Evolutionary conservation across 2,797 vertebrate genomes (phyloP).

Genomic region (Siniperca obscura): DNA sequence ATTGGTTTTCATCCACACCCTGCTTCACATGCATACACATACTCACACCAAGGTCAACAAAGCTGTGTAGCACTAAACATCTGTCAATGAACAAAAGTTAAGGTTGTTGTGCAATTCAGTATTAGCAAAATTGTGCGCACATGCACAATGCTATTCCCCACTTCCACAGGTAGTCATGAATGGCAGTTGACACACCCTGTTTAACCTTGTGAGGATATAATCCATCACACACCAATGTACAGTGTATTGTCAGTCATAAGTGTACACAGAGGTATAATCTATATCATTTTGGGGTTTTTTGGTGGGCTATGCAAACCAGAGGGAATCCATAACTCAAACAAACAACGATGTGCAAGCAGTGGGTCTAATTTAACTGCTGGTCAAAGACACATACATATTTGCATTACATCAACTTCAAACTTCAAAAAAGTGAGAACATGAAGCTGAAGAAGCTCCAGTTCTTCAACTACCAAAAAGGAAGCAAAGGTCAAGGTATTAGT

Average conservation of each 20-base stretch:
- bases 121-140: no score
- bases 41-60: neutral
- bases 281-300: neutral
- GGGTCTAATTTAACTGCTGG: neutral
- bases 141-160: neutral
- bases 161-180: neutral
- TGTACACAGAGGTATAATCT: neutral
- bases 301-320: neutral
- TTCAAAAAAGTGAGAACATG: neutral
- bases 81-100: neutral
- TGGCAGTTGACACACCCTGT: neutral
- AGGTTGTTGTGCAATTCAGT: neutral
- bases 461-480: neutral
- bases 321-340: neutral
- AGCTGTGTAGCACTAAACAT: neutral
- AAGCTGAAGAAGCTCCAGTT: neutral
- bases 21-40: neutral
- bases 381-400: neutral
- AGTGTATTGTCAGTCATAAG: neutral
- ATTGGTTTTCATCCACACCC: neutral
- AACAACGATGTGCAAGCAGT: neutral
- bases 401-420: neutral
- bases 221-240: neutral
- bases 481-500: neutral
- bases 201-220: neutral